Evolutionary conservation across 2,113 vertebrate species (phyloP), one percentile per base, ranked within the genome.

Genomic region (Tylochromis polylepis): DNA sequence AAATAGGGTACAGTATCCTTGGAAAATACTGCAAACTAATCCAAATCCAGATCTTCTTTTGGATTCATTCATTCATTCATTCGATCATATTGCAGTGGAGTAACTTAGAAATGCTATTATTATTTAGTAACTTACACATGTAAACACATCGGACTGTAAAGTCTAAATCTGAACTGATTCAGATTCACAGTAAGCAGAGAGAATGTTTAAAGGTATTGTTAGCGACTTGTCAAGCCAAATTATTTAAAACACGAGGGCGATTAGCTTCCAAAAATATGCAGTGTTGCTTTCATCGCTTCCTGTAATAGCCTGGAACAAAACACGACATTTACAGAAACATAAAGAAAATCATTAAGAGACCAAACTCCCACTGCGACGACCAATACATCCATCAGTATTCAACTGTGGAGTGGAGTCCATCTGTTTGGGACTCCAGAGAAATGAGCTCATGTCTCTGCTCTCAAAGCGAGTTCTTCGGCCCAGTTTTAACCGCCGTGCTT

Each of bases 371-470:
- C 72, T 53, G 27, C 11, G 43, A 75, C 24, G 24, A 75, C 49
- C 43, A 31, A 51, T 51, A 75, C 70, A 75, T 49, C 27, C 46
- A 77, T 77, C 46, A n/a, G 4, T 29, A 77, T 77, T 77, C 27
- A 51, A 24, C 16, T 58, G 22, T 49, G 10, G 22, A 82, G 27
- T 34, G 41, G 24, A 75, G 53, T 84, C 84, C 77, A 70, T 86
- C 41, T 72, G 80, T 55, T 70, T 8, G 53, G n/a, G 31, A 6
- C 70, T n/a, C 20, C 36, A 38, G 58, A 84, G 78, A 82, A 34
- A 27, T 88, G 83, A 88, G 55, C 83, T 88, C 86, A 88, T 14
- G 83, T 86, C 83, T 90, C 11, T 12, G 70, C 24, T 51, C 70
- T 31, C 46, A 53, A 77, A 77, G 70, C 11, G 49, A 53, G 72